Evolutionary conservation across 2,888 invertebrate species (phyloP).

Genomic region (Calameuta idolon): DNA sequence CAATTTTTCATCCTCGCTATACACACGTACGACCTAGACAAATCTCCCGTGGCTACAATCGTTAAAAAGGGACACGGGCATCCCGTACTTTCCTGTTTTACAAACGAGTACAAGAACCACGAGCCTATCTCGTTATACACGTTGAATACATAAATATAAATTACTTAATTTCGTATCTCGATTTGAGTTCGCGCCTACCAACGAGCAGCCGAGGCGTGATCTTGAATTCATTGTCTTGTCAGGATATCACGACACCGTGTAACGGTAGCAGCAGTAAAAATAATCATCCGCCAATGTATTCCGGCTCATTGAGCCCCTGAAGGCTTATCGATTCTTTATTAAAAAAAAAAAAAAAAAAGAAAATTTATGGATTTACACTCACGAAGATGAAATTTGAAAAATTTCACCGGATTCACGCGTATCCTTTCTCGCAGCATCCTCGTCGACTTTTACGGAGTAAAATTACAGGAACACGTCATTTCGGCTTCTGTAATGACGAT

Average conservation of each 20-base stretch:
- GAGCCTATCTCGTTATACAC: conserved; percentile 46
- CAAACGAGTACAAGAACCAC: conserved; percentile 10
- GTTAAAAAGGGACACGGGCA: not conserved
- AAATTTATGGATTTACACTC: not conserved
- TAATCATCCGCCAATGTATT: not conserved
- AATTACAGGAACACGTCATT: conserved; percentile 21
- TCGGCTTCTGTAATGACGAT: conserved; percentile 25
- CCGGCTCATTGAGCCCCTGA: not conserved
- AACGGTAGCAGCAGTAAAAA: conserved; percentile 20
- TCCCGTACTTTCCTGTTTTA: conserved; percentile 7
- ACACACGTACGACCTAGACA: not conserved
- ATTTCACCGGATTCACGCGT: not conserved
- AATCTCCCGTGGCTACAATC: not conserved
- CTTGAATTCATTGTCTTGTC: conserved; percentile 57
- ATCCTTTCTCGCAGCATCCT: not conserved
- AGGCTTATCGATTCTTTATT: not conserved
- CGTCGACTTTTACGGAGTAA: conserved; percentile 11
- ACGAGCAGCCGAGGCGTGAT: conserved; percentile 48
- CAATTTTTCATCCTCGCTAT: not conserved
- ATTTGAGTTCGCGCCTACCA: conserved; percentile 48
- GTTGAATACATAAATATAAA: conserved; percentile 57
- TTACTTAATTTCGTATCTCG: conserved; percentile 54
- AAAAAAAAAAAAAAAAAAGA: not conserved
- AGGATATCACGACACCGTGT: conserved; percentile 34
- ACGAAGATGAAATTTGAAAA: too few relatives aligned